These are phyloP conservation scores for Morbakka virulenta DNA, from an alignment of 30 jellyfish, hydroid and myxozoan species.

Conservation along the genomic window DNA sequence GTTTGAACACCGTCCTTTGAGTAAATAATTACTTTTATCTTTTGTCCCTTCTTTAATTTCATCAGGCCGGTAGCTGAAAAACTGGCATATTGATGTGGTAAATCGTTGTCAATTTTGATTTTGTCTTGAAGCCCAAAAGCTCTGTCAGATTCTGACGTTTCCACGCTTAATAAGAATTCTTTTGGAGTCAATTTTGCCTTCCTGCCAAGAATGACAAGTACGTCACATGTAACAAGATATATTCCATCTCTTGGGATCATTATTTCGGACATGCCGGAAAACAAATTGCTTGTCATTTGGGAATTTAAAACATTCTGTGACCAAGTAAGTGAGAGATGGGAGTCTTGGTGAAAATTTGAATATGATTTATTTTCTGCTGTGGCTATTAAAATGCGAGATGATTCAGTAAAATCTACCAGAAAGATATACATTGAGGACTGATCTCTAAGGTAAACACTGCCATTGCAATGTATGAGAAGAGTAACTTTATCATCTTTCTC, in stretches of 20 bases:
- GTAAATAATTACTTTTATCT: too few species aligned
- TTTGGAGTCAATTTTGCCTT: not conserved
- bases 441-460: too few species aligned
- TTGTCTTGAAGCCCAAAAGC: too few species aligned
- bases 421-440: slow-evolving; percentile 34
- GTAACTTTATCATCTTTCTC: too few species aligned
- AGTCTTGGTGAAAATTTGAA: not conserved
- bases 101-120: too few species aligned
- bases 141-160: not conserved
- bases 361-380: not conserved
- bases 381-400: slow-evolving; percentile 34
- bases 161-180: not conserved
- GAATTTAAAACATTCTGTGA: not conserved
- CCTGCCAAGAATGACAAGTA: not conserved
- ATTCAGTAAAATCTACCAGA: slow-evolving; percentile 46
- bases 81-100: not conserved
- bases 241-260: not conserved
- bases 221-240: not conserved
- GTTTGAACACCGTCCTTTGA: not conserved
- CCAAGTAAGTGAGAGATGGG: not conserved
- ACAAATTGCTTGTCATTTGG: not conserved
- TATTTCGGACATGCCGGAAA: not conserved
- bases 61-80: not conserved
- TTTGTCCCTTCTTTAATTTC: not conserved
- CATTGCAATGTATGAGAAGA: too few species aligned